Percentiles rank a stretch among this genome's conserved stretches.
Conservation (phyloP, 37 sponge, comb jelly and placozoan species). For the Cliona cf. orientalis region DNA sequence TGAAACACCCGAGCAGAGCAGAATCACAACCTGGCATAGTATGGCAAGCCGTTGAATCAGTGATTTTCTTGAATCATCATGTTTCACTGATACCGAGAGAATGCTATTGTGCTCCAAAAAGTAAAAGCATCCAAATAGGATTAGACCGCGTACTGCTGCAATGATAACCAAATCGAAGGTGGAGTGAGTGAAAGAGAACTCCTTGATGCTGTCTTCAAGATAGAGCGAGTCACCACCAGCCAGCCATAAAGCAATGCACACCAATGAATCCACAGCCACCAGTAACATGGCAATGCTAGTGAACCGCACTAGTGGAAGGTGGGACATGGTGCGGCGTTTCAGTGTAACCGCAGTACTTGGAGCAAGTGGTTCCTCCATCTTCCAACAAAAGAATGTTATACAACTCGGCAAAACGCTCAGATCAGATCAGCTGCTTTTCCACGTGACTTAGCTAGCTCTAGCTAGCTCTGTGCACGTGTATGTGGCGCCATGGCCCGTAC, state of each 20-base stretch:
- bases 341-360: too few relatives aligned
- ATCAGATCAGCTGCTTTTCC: too few relatives aligned
- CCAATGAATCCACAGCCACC: constrained; percentile 57
- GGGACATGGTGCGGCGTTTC: constrained; percentile 6
- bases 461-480: too few relatives aligned
- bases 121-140: constrained; percentile 54
- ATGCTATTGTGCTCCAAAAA: constrained; percentile 56
- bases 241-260: constrained; percentile 59
- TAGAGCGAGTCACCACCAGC: constrained; percentile 60
- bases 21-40: constrained; percentile 16
- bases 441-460: too few relatives aligned
- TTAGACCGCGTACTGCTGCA: constrained; percentile 53
- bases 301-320: constrained; percentile 30
- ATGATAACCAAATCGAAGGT: constrained; percentile 80
- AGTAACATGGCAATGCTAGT: constrained; percentile 29
- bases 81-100: constrained; percentile 4
- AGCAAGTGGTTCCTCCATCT: too few relatives aligned
- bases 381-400: too few relatives aligned
- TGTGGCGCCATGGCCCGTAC: too few relatives aligned
- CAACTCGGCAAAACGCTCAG: too few relatives aligned
- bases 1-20: constrained; percentile 7
- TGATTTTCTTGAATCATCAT: not conserved
- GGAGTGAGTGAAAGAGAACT: constrained; percentile 65
- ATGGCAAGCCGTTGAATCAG: not conserved
- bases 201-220: constrained; percentile 67